These are phyloP conservation scores for Grammomys surdaster DNA, from an alignment of 2,113 vertebrate genomes.

Conservation along the genomic window DNA sequence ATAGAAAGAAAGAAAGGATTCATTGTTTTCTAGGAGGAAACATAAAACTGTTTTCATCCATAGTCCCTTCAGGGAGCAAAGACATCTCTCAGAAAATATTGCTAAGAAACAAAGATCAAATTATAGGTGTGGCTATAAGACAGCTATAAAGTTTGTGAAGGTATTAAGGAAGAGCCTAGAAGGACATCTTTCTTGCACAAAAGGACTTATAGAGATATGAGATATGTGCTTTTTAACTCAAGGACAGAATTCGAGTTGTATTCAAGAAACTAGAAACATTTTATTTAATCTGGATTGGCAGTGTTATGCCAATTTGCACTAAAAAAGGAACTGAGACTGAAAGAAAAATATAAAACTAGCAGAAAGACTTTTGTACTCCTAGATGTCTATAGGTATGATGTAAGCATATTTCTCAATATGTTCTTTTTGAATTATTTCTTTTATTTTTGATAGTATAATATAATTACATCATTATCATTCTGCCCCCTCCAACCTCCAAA, in stretches of 20 bases:
- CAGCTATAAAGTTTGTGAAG: conserved; percentile 10
- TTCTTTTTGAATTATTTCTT: background rate
- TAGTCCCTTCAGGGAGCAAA: background rate
- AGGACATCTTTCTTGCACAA: background rate
- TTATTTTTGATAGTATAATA: background rate
- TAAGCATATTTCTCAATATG: background rate
- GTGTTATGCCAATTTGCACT: background rate
- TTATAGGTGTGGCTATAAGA: conserved; percentile 1
- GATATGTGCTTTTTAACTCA: conserved; percentile 1
- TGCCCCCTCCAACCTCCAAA: background rate
- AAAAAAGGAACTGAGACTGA: background rate
- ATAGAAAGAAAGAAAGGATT: background rate
- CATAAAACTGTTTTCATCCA: background rate
- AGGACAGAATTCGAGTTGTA: background rate
- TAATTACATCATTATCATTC: background rate
- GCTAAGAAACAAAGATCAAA: conserved; percentile 6
- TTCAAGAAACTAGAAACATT: conserved; percentile 4
- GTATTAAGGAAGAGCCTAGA: background rate
- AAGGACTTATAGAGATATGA: background rate
- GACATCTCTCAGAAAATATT: conserved; percentile 18
- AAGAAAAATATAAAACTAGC: background rate
- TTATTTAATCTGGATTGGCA: conserved; percentile 18
- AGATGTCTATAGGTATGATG: background rate
- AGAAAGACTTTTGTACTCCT: background rate
- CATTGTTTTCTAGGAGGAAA: conserved; percentile 29